Evolutionary conservation across 2,797 vertebrate genomes (phyloP), one percentile per base, ranked within the genome.

Genomic region (Hemibagrus guttatus): DNA sequence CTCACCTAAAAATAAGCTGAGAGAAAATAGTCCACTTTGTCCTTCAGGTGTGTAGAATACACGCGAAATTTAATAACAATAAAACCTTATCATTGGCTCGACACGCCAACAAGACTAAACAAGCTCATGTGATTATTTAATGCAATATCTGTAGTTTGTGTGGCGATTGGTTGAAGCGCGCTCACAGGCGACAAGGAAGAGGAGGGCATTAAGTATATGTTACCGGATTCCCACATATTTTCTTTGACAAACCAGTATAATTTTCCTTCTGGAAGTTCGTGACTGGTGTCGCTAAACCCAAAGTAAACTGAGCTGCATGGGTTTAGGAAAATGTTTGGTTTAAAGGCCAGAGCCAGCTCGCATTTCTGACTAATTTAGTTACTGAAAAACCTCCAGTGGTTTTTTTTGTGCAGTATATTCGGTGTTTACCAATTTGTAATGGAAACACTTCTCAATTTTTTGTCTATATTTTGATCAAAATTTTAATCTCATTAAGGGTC

Each of bases 101-200:
- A 21, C 72, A 52, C 0, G 0, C 16, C 9, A 56, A 4, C 28
- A 9, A 11, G 31, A 11, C 21, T 61, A 5, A 31, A 26, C 35
- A 0, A 6, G 17, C 42, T 26, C 21, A 23, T 2, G 21, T 12
- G 7, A 0, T n/a, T 1, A 14, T 14, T 13, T 14, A 1, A 12
- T 46, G 69, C 12, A 11, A 46, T 0, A 19, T 46, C 1, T 49
- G 28, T 31, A 31, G 14, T 6, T 0, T 31, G 66, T 35, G 1
- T 7, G 6, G 17, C 66, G 2, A 11, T 39, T 69, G 66, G 66
- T n/a, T 23, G 23, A 26, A 61, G 23, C 28, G 8, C 63, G 16
- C 14, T 74, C n/a, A 31, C 2, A 5, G 52, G 16, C 3, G n/a
- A 54, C 49, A 1, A 76, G 3, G 7, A 54, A 14, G 9, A 78